These are phyloP conservation scores for Onthophagus taurus DNA, from an alignment of 1,140 invertebrate species.

Conservation along the genomic window DNA sequence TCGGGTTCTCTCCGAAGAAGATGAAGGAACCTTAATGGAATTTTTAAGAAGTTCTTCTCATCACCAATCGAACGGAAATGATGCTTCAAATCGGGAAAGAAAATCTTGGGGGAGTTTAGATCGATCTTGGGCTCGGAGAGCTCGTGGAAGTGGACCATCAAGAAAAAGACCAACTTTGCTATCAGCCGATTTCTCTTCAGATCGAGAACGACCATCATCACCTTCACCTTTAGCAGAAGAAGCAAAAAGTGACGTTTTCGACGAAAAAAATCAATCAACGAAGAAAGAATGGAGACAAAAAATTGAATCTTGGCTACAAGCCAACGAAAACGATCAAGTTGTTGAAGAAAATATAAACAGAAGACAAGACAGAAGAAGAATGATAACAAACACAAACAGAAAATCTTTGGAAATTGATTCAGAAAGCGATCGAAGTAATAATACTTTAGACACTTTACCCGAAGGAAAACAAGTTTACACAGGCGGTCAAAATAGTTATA, in stretches of 20 bases:
- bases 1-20: conserved; percentile 71
- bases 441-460: conserved; percentile 58
- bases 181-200: conserved; percentile 55
- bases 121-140: conserved; percentile 75
- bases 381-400: conserved; percentile 60
- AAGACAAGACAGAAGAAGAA: conserved; percentile 48
- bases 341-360: conserved; percentile 53
- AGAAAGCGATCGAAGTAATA: conserved; percentile 62
- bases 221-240: conserved; percentile 51
- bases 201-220: conserved; percentile 64
- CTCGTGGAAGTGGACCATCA: conserved; percentile 59
- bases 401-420: conserved; percentile 72
- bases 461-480: conserved; percentile 49
- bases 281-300: conserved; percentile 73
- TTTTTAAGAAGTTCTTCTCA: conserved; percentile 68
- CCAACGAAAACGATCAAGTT: conserved; percentile 71
- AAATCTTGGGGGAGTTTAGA: conserved; percentile 81
- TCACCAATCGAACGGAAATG: conserved; percentile 48
- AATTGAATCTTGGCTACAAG: conserved; percentile 83
- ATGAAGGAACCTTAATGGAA: conserved; percentile 77
- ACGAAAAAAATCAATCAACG: conserved; percentile 43
- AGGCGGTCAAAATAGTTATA: conserved; percentile 41
- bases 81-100: conserved; percentile 56
- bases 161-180: conserved; percentile 58
- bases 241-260: conserved; percentile 24